Conservation (phyloP, 2,113 vertebrate genomes). For the Verasper variegatus region DNA sequence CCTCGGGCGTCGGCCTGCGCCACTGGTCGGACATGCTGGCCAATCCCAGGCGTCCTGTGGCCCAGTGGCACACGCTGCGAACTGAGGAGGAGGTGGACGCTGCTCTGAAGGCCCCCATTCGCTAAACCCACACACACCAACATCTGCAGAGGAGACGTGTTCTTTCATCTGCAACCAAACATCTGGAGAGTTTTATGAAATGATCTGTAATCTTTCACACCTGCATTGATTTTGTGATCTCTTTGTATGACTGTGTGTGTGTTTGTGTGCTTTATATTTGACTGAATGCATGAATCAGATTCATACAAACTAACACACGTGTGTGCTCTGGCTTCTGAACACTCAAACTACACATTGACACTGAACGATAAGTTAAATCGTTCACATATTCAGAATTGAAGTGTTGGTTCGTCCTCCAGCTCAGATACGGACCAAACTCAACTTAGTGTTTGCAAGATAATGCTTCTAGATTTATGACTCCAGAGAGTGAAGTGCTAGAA, state of each 20-base stretch:
- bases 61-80: conserved; percentile 88
- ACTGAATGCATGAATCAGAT: neutral
- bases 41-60: conserved; percentile 88
- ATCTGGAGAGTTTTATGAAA: neutral
- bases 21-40: conserved; percentile 92
- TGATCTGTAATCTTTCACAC: neutral
- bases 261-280: conserved; percentile 5
- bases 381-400: neutral
- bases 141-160: neutral
- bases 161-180: conserved; percentile 4
- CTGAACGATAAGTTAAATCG: neutral
- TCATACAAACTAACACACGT: neutral
- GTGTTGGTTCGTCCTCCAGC: neutral
- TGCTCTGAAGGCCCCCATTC: conserved; percentile 83
- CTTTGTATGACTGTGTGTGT: neutral
- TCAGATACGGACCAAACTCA: neutral
- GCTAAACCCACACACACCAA: conserved; percentile 64
- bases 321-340: too few relatives aligned
- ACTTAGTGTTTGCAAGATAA: neutral
- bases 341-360: neutral
- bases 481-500: too few relatives aligned
- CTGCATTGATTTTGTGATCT: neutral
- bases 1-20: conserved; percentile 86
- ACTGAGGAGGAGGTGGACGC: conserved; percentile 86
- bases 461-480: too few relatives aligned